Conservation (phyloP, 2,797 vertebrate species). For the Tamandua tetradactyla region DNA sequence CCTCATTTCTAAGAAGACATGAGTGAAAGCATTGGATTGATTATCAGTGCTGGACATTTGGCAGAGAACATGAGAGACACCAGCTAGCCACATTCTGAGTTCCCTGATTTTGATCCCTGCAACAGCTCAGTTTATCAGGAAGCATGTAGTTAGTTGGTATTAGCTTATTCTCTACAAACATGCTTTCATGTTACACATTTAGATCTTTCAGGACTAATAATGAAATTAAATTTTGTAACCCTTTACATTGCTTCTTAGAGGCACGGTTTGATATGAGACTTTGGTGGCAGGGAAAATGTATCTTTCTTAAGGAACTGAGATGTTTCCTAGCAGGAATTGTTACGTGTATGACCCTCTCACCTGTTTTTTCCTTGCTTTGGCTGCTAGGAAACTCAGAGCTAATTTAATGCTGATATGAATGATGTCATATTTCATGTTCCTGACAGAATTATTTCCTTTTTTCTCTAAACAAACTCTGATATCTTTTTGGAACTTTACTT, state of each 20-base stretch:
- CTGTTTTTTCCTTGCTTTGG: neutral
- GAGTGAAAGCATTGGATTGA: neutral
- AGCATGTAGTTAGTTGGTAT: neutral
- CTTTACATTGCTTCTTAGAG: neutral
- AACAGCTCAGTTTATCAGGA: neutral
- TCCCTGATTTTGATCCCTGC: neutral
- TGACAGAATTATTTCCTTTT: conserved; percentile 19
- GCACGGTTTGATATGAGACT: neutral
- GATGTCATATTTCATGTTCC: conserved; percentile 12
- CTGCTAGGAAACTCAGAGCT: conserved; percentile 24
- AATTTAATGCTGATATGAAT: conserved; percentile 1
- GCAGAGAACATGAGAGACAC: neutral
- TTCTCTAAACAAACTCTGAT: neutral
- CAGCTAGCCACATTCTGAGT: neutral
- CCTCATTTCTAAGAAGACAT: neutral
- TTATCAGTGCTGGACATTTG: neutral
- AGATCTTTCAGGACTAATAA: neutral
- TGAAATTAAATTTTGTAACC: neutral
- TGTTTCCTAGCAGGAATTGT: neutral
- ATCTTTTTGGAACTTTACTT: conserved; percentile 28
- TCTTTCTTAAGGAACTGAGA: neutral
- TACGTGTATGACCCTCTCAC: neutral
- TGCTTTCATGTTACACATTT: neutral
- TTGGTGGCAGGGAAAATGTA: neutral
- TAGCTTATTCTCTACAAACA: neutral